Percentiles rank a stretch among this genome's conserved stretches.
phyloP scores from a whole-genome alignment of 2,888 invertebrate genomes.

The Mythimna albipuncta region DNA sequence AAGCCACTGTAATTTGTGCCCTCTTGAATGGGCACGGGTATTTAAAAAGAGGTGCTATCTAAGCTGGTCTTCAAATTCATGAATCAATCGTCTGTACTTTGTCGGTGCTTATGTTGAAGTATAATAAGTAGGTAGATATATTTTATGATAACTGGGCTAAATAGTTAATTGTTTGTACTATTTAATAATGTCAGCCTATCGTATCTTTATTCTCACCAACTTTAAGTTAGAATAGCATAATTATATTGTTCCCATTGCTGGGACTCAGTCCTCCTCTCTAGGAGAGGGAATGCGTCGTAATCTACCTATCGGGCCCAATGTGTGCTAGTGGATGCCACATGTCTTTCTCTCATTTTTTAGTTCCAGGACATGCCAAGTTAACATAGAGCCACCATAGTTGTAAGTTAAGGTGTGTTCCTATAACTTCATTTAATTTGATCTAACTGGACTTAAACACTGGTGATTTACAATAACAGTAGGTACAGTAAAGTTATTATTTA shows the following conservation, averaged over 20 bases:
- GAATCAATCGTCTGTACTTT: neutral
- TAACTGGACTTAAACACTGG: conserved; percentile 4
- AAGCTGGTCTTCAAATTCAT: conserved; percentile 4
- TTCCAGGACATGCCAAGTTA: too few relatives aligned
- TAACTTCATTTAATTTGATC: neutral
- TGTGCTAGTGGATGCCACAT: too few relatives aligned
- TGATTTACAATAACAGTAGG: neutral
- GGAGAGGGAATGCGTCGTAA: too few relatives aligned
- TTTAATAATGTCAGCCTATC: too few relatives aligned
- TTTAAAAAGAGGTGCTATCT: conserved; percentile 7
- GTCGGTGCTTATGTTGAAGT: neutral
- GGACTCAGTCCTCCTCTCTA: too few relatives aligned
- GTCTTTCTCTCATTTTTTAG: too few relatives aligned
- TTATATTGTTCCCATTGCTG: too few relatives aligned
- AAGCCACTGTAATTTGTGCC: conserved; percentile 26
- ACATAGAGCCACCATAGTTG: too few relatives aligned
- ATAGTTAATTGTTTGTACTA: neutral
- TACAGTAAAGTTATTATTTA: conserved; percentile 4
- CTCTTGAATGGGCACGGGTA: conserved; percentile 9
- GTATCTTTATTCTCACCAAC: neutral
- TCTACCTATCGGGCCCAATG: too few relatives aligned
- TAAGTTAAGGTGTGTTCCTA: too few relatives aligned
- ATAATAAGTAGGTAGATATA: neutral
- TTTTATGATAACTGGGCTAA: neutral
- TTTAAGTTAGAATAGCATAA: neutral